Conservation (phyloP, 2,797 vertebrate genomes). For the Manis crassicaudata region DNA sequence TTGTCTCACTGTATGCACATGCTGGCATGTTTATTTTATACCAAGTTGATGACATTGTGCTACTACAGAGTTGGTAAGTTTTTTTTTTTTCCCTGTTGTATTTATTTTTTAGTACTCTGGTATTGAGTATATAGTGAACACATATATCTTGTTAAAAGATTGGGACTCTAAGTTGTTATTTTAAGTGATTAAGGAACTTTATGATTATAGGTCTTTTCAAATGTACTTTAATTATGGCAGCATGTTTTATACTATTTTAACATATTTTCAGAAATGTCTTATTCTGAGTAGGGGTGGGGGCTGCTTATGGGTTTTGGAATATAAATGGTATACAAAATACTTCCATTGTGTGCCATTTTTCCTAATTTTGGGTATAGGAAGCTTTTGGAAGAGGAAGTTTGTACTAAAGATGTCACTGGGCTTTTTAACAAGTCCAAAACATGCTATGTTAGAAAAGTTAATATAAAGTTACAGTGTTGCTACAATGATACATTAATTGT, state of each 20-base stretch:
- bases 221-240: neutral
- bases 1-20: too few species aligned
- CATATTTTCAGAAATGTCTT: neutral
- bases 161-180: slow-evolving; percentile 39
- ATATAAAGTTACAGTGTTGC: slow-evolving; percentile 73
- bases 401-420: neutral
- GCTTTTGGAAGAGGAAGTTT: slow-evolving; percentile 40
- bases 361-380: neutral
- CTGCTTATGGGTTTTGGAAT: neutral
- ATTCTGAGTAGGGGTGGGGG: neutral
- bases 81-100: neutral
- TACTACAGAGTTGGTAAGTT: neutral
- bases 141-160: neutral
- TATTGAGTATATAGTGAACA: slow-evolving; percentile 1
- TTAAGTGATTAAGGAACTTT: slow-evolving; percentile 7
- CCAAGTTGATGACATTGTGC: neutral
- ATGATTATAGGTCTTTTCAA: neutral
- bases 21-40: neutral
- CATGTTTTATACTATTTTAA: slow-evolving; percentile 41
- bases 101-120: slow-evolving; percentile 11
- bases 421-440: slow-evolving; percentile 44
- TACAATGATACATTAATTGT: slow-evolving; percentile 81
- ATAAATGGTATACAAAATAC: neutral
- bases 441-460: slow-evolving; percentile 62
- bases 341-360: slow-evolving; percentile 43